phyloP scores from a whole-genome alignment of 2,888 invertebrate genomes.

The Patella depressa region DNA sequence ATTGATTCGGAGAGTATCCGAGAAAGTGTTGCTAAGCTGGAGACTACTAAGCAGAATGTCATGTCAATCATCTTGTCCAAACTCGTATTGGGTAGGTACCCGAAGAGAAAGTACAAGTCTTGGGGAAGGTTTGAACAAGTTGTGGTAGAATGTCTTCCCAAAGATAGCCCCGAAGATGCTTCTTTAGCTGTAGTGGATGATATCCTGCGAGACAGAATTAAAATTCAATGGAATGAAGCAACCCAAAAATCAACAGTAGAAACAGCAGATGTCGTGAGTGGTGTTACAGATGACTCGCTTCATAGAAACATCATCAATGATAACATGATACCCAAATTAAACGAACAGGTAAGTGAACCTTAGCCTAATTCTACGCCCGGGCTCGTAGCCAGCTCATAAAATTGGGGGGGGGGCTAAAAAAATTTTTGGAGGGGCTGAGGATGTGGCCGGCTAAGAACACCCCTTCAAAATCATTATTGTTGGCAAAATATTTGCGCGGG shows the following conservation, averaged over 20 bases:
- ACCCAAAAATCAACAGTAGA: neutral
- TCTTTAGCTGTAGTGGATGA: neutral
- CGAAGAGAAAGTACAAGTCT: neutral
- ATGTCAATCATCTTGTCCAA: slow-evolving; percentile 16
- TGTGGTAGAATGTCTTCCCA: neutral
- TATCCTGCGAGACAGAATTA: slow-evolving; percentile 3
- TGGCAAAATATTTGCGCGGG: too few species aligned
- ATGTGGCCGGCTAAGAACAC: too few species aligned
- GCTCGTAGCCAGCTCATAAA: too few species aligned
- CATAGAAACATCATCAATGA: slow-evolving; percentile 8
- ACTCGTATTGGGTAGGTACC: slow-evolving; percentile 19
- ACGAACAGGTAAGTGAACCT: slow-evolving; percentile 8
- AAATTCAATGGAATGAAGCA: neutral
- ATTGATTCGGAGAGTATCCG: slow-evolving; percentile 12
- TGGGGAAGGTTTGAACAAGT: neutral
- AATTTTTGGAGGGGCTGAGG: too few species aligned
- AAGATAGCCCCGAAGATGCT: neutral
- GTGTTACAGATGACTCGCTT: neutral
- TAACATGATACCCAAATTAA: slow-evolving; percentile 10
- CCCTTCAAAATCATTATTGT: too few species aligned
- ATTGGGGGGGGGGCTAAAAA: too few species aligned
- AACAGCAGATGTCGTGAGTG: slow-evolving; percentile 14
- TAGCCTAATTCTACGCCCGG: neutral
- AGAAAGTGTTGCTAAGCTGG: neutral
- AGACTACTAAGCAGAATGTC: neutral